A percentile compares a stretch with the other conserved stretches of the same genome.
Evolutionary conservation across 37 sponge, comb jelly and placozoan species (phyloP).

Genomic region (Lycopodina hypogea): DNA sequence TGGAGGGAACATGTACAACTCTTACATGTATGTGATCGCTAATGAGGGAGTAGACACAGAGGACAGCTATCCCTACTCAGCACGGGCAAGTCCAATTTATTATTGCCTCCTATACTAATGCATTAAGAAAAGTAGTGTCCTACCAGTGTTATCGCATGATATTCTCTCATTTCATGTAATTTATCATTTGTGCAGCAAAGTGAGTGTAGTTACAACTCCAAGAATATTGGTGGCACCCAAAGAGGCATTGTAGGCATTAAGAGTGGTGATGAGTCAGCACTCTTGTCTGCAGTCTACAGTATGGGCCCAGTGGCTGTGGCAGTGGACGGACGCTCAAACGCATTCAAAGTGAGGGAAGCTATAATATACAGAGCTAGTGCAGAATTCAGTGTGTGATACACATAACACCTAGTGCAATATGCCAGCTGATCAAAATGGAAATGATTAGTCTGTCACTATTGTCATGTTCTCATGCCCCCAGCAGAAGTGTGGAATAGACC

Average conservation of each 20-base stretch:
- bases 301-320: conserved; percentile 39
- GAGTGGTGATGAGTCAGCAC: conserved; percentile 24
- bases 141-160: neutral
- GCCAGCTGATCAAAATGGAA: too few species aligned
- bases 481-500: too few species aligned
- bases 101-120: neutral
- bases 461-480: too few species aligned
- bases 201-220: conserved; percentile 12
- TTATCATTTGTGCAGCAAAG: conserved; percentile 15
- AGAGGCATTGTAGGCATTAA: conserved; percentile 21
- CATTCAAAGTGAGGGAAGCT: conserved; percentile 22
- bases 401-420: neutral
- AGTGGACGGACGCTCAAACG: conserved; percentile 36
- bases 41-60: conserved; percentile 76
- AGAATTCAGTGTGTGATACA: neutral
- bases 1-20: conserved; percentile 72
- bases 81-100: conserved; percentile 37
- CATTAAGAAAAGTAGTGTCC: too few species aligned
- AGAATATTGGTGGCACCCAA: conserved; percentile 8
- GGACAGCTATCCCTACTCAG: conserved; percentile 59
- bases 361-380: too few species aligned
- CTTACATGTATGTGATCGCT: conserved; percentile 68
- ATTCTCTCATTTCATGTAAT: neutral
- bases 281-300: conserved; percentile 25
- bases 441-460: neutral